Evolutionary conservation across 1,140 invertebrate species (phyloP).

Genomic region (Cydia strobilella): DNA sequence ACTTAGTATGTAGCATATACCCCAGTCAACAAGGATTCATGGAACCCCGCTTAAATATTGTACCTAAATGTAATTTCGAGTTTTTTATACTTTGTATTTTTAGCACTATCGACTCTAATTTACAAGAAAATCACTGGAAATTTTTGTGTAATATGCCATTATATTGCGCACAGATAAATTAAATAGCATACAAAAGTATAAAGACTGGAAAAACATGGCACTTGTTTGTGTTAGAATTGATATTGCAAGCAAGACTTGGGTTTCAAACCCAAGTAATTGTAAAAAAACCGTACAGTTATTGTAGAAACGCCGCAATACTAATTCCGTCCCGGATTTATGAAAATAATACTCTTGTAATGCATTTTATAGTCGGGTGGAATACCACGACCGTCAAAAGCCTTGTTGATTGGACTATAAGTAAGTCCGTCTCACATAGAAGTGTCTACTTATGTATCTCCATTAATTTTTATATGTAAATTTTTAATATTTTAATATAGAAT

Average conservation of each 20-base stretch:
- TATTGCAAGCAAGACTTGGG: too few species aligned
- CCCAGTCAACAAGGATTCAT: neutral
- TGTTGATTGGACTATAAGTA: conserved; percentile 6
- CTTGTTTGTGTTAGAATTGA: too few species aligned
- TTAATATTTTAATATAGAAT: neutral
- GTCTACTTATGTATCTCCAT: conserved; percentile 14
- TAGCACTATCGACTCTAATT: too few species aligned
- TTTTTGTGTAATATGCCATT: too few species aligned
- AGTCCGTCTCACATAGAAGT: neutral
- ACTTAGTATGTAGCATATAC: conserved; percentile 26
- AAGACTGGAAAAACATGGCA: too few species aligned
- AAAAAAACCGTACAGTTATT: neutral
- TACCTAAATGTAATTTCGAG: too few species aligned
- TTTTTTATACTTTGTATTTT: too few species aligned
- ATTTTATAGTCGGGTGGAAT: neutral
- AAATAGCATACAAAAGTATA: too few species aligned
- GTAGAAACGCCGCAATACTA: neutral
- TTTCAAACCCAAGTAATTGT: too few species aligned
- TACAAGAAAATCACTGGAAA: too few species aligned
- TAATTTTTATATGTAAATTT: neutral
- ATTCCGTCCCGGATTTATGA: neutral
- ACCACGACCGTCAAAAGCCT: neutral
- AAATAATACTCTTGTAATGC: neutral
- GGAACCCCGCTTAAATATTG: too few species aligned
- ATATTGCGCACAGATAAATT: too few species aligned